A percentile compares a stretch with the other conserved stretches of the same genome.
phyloP scores from a whole-genome alignment of 1,140 invertebrate genomes.

The Drosophila kanapiae region DNA sequence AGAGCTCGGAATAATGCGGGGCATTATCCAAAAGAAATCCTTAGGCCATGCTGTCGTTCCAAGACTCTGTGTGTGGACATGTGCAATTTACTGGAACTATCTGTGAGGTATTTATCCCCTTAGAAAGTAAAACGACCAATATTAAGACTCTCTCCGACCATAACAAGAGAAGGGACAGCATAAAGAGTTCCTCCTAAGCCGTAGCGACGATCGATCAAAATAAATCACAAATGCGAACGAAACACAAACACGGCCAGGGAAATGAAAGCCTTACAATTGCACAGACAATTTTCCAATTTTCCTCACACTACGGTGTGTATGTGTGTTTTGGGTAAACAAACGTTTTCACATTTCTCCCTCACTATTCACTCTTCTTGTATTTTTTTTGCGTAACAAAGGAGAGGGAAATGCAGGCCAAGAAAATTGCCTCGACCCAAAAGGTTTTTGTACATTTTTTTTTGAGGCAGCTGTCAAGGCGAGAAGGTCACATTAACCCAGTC shows the following conservation, averaged over 20 bases:
- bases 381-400: conserved; percentile 75
- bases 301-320: conserved; percentile 43
- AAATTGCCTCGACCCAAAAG: conserved; percentile 70
- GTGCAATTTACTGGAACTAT: conserved; percentile 79
- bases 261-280: conserved; percentile 74
- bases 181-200: conserved; percentile 57
- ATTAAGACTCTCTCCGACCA: conserved; percentile 70
- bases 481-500: conserved; percentile 52
- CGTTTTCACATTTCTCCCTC: conserved; percentile 37
- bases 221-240: conserved; percentile 73
- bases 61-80: conserved; percentile 62
- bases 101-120: conserved; percentile 66
- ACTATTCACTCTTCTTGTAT: conserved; percentile 8
- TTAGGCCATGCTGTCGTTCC: conserved; percentile 5
- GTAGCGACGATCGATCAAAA: conserved; percentile 75
- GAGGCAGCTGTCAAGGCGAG: conserved; percentile 71
- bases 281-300: conserved; percentile 81
- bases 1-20: conserved; percentile 8
- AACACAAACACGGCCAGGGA: conserved; percentile 40
- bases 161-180: conserved; percentile 49
- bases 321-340: conserved; percentile 77
- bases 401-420: conserved; percentile 64
- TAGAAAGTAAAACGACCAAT: conserved; percentile 70
- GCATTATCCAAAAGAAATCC: conserved; percentile 17
- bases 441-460: conserved; percentile 27